phyloP scores from a whole-genome alignment of 1,140 invertebrate genomes.

The Sinonovacula constricta region DNA sequence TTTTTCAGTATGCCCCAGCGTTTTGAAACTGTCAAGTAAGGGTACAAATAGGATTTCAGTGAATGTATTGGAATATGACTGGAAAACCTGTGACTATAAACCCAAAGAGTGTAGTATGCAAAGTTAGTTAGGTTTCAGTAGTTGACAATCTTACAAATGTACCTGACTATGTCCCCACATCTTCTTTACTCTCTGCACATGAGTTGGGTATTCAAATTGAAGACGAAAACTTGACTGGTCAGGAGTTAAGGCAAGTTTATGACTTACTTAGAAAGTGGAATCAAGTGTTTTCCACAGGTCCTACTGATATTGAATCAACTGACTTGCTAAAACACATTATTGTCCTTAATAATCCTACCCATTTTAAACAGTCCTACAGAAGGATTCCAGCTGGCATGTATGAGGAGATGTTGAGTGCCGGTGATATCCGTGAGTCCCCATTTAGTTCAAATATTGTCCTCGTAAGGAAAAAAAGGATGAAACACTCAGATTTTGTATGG shows the following conservation, averaged over 20 bases:
- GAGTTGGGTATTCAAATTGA: too few species aligned
- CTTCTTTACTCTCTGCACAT: too few species aligned
- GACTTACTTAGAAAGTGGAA: constrained; percentile 33
- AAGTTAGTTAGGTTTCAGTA: too few species aligned
- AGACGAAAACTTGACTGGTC: background rate
- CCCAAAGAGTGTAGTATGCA: too few species aligned
- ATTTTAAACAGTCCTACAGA: constrained; percentile 23
- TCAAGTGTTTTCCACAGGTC: too few species aligned
- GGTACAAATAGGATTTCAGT: too few species aligned
- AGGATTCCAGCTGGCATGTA: constrained; percentile 29
- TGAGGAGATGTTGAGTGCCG: constrained; percentile 16
- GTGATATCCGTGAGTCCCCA: constrained; percentile 2
- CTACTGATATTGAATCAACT: too few species aligned
- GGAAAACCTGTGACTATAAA: background rate
- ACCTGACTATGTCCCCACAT: too few species aligned
- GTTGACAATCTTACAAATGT: too few species aligned
- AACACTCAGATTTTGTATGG: constrained; percentile 19
- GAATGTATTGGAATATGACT: too few species aligned
- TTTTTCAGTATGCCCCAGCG: too few species aligned
- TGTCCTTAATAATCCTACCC: constrained; percentile 12
- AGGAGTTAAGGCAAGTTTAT: background rate
- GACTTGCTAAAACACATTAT: constrained; percentile 37
- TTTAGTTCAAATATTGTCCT: constrained; percentile 14
- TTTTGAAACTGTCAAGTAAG: too few species aligned
- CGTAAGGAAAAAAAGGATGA: constrained; percentile 25